These are phyloP conservation scores for Rhinogobio ventralis DNA, from an alignment of 2,797 vertebrate genomes.

Conservation along the genomic window DNA sequence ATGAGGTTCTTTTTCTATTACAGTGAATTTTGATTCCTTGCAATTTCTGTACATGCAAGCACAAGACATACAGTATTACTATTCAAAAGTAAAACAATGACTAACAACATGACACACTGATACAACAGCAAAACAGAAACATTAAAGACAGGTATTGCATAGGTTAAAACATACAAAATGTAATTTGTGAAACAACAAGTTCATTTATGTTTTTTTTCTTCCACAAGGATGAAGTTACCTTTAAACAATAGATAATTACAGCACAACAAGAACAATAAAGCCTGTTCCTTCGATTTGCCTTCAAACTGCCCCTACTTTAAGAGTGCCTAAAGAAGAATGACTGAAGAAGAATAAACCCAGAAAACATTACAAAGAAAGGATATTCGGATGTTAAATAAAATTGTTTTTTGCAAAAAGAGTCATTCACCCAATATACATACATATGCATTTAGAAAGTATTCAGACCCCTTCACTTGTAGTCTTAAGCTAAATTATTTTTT, in stretches of 20 bases:
- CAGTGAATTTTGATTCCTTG: neutral
- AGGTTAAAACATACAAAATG: slow-evolving; percentile 62
- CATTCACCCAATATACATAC: neutral
- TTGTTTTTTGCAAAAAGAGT: neutral
- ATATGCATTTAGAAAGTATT: slow-evolving; percentile 3
- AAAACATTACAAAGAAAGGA: slow-evolving; percentile 6
- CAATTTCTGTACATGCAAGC: slow-evolving; percentile 68
- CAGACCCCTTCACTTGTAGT: neutral
- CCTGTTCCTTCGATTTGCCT: neutral
- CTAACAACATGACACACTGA: slow-evolving; percentile 58
- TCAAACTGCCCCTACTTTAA: neutral
- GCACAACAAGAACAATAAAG: neutral
- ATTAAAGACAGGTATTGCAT: slow-evolving; percentile 65
- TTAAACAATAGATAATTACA: slow-evolving; percentile 12
- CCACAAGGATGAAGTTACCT: slow-evolving; percentile 13
- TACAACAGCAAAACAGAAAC: slow-evolving; percentile 52
- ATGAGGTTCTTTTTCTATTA: neutral
- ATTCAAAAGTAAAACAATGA: slow-evolving; percentile 53
- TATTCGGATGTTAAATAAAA: neutral
- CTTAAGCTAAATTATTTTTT: no score
- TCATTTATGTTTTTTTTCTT: slow-evolving; percentile 35
- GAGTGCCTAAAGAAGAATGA: slow-evolving; percentile 8
- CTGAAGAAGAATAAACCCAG: slow-evolving; percentile 10
- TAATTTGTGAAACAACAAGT: slow-evolving; percentile 26
- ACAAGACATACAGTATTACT: slow-evolving; percentile 54